Evolutionary conservation across 2,113 vertebrate genomes (phyloP).

Genomic region (Silurus glanis): DNA sequence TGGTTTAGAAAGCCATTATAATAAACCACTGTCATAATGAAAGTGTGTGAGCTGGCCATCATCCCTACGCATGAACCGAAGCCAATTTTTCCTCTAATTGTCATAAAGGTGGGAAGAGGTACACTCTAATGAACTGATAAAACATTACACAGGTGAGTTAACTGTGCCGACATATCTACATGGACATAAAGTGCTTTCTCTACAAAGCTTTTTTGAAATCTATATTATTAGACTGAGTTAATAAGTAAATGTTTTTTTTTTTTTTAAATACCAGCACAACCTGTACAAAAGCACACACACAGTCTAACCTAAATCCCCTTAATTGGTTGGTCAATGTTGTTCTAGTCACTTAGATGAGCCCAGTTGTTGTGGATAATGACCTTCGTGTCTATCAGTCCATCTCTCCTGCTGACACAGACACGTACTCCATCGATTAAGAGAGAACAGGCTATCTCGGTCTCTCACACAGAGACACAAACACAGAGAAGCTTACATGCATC

Average conservation of each 20-base stretch:
- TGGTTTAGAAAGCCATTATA: constrained; percentile 27
- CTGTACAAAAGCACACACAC: constrained; percentile 7
- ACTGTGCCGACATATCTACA: background rate
- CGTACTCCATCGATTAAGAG: constrained; percentile 34
- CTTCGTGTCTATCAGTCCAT: constrained; percentile 42
- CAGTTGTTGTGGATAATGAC: constrained; percentile 45
- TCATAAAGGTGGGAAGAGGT: constrained; percentile 41
- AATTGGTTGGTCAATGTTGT: constrained; percentile 48
- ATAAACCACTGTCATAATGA: constrained; percentile 31
- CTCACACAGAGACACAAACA: constrained; percentile 44
- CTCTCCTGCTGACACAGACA: constrained; percentile 41
- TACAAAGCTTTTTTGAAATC: background rate
- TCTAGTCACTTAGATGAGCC: constrained; percentile 38
- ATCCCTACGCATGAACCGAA: constrained; percentile 21
- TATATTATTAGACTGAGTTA: background rate
- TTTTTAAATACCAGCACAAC: background rate
- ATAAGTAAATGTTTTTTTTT: background rate
- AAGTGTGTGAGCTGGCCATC: background rate
- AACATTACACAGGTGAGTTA: constrained; percentile 5
- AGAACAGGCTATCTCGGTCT: constrained; percentile 35
- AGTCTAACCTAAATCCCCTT: constrained; percentile 36
- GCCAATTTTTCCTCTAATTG: constrained; percentile 32
- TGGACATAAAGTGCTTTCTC: constrained; percentile 7
- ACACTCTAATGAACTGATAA: constrained; percentile 34
- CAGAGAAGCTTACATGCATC: constrained; percentile 7